Base-by-base conservation (phyloP, 1,140 invertebrate species). In the Drosophila truncata region DNA sequence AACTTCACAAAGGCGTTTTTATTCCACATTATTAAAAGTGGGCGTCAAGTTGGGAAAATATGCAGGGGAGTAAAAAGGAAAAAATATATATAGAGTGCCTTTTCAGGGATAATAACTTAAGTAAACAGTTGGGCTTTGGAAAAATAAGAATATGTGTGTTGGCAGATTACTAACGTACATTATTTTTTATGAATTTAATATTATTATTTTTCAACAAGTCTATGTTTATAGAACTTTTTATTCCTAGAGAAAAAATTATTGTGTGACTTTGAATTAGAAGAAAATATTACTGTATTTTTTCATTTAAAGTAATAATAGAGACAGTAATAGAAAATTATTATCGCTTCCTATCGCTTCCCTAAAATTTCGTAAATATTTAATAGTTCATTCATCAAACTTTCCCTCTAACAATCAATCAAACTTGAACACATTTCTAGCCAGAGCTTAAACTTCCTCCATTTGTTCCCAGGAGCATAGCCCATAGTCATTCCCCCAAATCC, bases 1-100 rank as follows among this genome's bases (percentile, higher is more conserved):
- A 78, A 82, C 47, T 78, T 78, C 58, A 39, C 42, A 67, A 61
- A 72, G 37, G 69, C 61, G 60, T 75, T 80, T 42, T 74, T 74
- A 80, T 75, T 67, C 31, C 67, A 60, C 69, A 72, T 73, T 73
- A 73, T 73, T 73, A 73, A 73, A 73, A 73, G 67, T 72, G 67
- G 54, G 42, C 37, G 42, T 47, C 52, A 29, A 39, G 27, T 50
- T 37, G 65, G 42, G 25, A 44, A 58, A 57, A 47, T 71, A 37
- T 44, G 16, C 18, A 33, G 49, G 39, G 20, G 27, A 33, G 33
- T 7, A 29, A 72, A 25, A 31, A 44, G 9, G 9, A 23, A 66
- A 66, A 67, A 70, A 54, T 67, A 54, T 54, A 71, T 33, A 13
- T n/a, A 49, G 42, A 59, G 66, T 71, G 42, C 20, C 46, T 39